A percentile compares a stretch with the other conserved stretches of the same genome.
Conservation (phyloP, 2,797 vertebrate species). For the Parambassis ranga region DNA sequence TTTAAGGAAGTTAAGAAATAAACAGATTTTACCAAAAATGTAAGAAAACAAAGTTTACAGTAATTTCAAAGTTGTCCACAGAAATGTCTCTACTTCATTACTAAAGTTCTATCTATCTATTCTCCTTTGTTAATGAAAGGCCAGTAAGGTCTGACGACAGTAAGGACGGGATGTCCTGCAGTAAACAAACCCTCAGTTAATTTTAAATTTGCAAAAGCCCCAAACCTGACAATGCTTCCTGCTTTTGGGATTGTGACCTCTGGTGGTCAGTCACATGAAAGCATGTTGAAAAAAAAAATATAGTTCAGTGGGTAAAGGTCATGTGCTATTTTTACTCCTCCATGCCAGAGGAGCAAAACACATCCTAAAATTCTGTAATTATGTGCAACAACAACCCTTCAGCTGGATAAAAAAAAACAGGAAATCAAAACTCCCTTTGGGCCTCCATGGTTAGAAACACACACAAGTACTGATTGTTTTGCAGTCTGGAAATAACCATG, state of each 20-base stretch:
- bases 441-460: background rate
- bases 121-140: no score
- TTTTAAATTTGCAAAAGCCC: no score
- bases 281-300: background rate
- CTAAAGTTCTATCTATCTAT: no score
- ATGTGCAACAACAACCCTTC: background rate
- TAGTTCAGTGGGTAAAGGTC: constrained; percentile 1
- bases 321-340: background rate
- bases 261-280: background rate
- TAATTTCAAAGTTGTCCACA: no score
- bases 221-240: constrained; percentile 3
- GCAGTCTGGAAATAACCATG: background rate
- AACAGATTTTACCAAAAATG: no score
- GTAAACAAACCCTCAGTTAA: no score
- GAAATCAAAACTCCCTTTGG: constrained; percentile 21
- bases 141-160: no score
- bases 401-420: constrained; percentile 32
- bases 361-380: background rate
- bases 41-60: no score
- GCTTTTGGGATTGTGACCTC: background rate
- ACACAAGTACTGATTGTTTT: background rate
- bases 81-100: no score
- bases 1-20: no score
- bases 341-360: background rate
- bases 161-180: no score